Conservation (phyloP, 2,113 vertebrate species). For the Carollia perspicillata region DNA sequence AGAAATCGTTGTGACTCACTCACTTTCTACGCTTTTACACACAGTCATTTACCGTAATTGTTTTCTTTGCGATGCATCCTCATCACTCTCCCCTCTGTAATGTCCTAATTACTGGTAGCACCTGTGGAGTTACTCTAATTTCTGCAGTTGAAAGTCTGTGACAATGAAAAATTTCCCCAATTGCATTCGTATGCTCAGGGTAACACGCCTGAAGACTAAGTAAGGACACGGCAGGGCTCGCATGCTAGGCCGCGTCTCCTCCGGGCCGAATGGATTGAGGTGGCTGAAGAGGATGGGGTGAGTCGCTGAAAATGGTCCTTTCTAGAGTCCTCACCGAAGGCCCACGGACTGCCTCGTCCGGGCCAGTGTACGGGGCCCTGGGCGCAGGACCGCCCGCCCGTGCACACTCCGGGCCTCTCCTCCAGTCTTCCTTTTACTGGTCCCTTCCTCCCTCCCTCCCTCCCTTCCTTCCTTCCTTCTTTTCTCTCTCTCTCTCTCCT, state of each 20-base stretch:
- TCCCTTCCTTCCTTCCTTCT: no score
- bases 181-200: background rate
- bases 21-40: conserved; percentile 71
- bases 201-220: conserved; percentile 5
- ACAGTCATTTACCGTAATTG: conserved; percentile 64
- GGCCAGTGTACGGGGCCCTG: background rate
- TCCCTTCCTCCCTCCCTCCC: accelerated
- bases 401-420: background rate
- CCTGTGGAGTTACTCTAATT: conserved; percentile 25
- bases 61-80: conserved; percentile 55
- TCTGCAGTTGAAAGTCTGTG: conserved; percentile 1
- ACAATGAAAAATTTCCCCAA: conserved; percentile 19
- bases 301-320: background rate
- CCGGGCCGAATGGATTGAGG: background rate
- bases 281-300: background rate
- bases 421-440: background rate
- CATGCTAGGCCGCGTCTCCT: background rate
- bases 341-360: background rate
- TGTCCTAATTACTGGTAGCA: conserved; percentile 50
- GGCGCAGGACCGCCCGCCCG: background rate
- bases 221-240: background rate
- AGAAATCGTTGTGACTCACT: conserved; percentile 59
- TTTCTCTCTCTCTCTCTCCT: background rate
- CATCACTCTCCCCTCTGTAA: background rate
- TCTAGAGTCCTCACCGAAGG: background rate